phyloP scores from a whole-genome alignment of 2,888 invertebrate genomes.

The Orchesella flavescens region DNA sequence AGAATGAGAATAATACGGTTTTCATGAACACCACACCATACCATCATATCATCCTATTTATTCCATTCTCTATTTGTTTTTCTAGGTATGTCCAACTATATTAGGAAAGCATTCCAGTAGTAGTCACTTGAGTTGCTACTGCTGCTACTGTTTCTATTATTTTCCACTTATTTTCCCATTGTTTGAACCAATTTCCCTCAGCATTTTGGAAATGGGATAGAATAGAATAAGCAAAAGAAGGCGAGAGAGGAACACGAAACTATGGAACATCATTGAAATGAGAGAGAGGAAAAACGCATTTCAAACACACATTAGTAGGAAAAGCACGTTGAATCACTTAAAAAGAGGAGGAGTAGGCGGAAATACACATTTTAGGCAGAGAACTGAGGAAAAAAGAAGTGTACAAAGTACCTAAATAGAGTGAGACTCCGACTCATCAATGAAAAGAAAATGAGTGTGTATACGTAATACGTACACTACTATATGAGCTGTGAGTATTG shows the following conservation, averaged over 20 bases:
- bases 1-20: conserved; percentile 15
- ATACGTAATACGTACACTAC: no score
- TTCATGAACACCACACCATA: not conserved
- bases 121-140: not conserved
- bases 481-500: no score
- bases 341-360: conserved; percentile 16
- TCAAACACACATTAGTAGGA: not conserved
- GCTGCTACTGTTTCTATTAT: not conserved
- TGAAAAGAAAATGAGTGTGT: not conserved
- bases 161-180: conserved; percentile 38
- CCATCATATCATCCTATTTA: not conserved
- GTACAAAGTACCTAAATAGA: no score
- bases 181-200: conserved; percentile 26
- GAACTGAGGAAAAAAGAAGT: not conserved
- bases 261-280: no score
- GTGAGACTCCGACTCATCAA: not conserved
- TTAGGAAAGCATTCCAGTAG: not conserved
- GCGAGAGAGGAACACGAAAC: no score
- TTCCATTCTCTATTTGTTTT: not conserved
- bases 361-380: conserved; percentile 14
- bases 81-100: not conserved
- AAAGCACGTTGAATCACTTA: not conserved
- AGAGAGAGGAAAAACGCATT: no score
- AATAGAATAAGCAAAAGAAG: no score
- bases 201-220: not conserved